Base-by-base conservation (phyloP, 2,797 vertebrate species). In the Sebastes taczanowskii region DNA sequence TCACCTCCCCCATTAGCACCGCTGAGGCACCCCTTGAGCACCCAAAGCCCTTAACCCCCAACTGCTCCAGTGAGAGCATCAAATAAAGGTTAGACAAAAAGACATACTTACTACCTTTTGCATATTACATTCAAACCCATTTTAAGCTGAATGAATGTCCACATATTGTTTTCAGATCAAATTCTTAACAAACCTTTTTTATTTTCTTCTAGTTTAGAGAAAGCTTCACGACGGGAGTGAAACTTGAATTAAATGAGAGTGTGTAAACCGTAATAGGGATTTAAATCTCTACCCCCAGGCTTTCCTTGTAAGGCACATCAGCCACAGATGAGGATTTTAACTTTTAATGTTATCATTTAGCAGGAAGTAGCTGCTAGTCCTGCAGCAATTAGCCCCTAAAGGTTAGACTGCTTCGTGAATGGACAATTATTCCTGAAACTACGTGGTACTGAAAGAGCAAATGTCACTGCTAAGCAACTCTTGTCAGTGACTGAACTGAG, bases 351-450 rank as follows among this genome's bases (percentile, higher is more conserved):
- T 35, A 29, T 60, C 25, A 30, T 13, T 35, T 27, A 30, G 34
- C 13, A 27, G 25, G 30, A 58, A 75, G 32, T 75, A 61, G 20
- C 55, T 53, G 59, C 61, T 65, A 64, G 72, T 63, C 35, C 42
- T 46, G 46, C 59, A 65, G 42, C 66, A 66, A 73, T 81, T 81
- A 82, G 68, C 62, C 66, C 63, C 46, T 77, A 52, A 69, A 77
- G 72, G 69, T 75, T 34, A 71, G 13, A 1, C 70, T 29, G 38
- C 59, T 72, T 1, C 14, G 29, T 29, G 25, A 69, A 29, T 9
- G 59, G 59, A 55, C 55, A 61, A 52, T 71, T 78, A 75, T 58
- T 78, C 14, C 23, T 42, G 13, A 66, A 56, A 35, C 49, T 5
- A 9, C n/a, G 22, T 63, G 14, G 34, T 27, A 22, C 63, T 29